Base-by-base conservation (phyloP, 2,113 vertebrate species). In the Mormyrus iriodes region DNA sequence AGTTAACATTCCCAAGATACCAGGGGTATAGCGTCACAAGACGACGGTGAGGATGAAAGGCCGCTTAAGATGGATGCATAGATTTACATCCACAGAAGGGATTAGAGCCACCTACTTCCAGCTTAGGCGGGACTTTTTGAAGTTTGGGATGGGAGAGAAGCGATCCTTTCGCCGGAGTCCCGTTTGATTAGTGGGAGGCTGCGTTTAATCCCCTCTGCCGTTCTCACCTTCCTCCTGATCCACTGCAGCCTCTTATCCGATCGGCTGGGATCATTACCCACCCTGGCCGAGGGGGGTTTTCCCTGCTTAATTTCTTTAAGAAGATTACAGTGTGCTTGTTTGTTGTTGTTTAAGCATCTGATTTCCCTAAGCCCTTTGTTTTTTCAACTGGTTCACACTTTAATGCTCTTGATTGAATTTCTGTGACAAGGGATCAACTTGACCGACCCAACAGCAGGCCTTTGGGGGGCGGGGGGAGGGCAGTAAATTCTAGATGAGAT, bases 331-430 rank as follows among this genome's bases (percentile, higher is more conserved):
- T 94, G 90, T 76, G 91, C 96, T 95, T 96, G 95, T 97, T 97
- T 96, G 95, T 97, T 96, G 96, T 96, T 96, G 95, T 96, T 96
- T 96, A 96, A 96, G 95, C 94, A 95, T 97, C 95, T 96, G 91
- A 96, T 97, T 97, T 97, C 94, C 95, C 95, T 95, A 96, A 96
- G 95, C 95, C 95, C 95, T 96, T 97, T 97, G 96, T 97, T 96
- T 97, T 95, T 95, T 93, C 94, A 96, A 96, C 94, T 93, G 94
- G 95, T 96, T 96, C 95, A 96, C 96, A 96, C 96, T 95, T 95
- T 96, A 96, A 96, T 96, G 96, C 95, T 94, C 95, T 95, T 94
- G 95, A 96, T 96, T 96, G 94, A 96, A 96, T 97, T 96, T 96
- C 95, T 95, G 94, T 94, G 92, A 95, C 92, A 94, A 96, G 94